These are phyloP conservation scores for Drosophila aldrichi DNA, from an alignment of 2,888 invertebrate genomes.

Conservation along the genomic window DNA sequence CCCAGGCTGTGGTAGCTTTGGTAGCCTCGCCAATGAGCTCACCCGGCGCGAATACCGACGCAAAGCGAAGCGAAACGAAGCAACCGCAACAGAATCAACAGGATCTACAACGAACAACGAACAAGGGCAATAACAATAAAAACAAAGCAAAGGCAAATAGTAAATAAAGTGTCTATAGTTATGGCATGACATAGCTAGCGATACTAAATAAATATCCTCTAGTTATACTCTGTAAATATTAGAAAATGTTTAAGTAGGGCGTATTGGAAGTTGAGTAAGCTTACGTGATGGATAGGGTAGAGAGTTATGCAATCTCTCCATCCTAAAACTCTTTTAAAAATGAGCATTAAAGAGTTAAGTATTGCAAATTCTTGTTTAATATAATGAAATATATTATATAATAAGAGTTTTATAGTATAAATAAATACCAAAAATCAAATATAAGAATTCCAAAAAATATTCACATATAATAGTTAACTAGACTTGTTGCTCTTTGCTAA, in stretches of 20 bases:
- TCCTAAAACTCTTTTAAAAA: not conserved
- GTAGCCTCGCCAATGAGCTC: conserved; percentile 44
- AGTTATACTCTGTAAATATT: conserved; percentile 1
- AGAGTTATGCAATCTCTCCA: not conserved
- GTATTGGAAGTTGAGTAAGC: not conserved
- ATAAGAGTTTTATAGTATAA: no score
- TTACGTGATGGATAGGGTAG: not conserved
- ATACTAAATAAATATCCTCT: not conserved
- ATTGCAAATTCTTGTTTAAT: not conserved
- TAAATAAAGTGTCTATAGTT: conserved; percentile 16
- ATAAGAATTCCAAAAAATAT: no score
- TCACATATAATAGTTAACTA: not conserved
- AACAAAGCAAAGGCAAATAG: conserved; percentile 11
- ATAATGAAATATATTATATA: not conserved
- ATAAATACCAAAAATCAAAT: no score
- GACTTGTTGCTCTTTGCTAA: not conserved
- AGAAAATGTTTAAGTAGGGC: not conserved
- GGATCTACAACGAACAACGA: conserved; percentile 19
- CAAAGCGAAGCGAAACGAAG: not conserved
- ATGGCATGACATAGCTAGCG: not conserved
- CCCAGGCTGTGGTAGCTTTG: conserved; percentile 21
- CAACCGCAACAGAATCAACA: conserved; percentile 32
- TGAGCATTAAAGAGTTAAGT: not conserved
- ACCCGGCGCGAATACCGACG: conserved; percentile 21
- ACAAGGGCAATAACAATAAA: conserved; percentile 2